Percentiles rank a stretch among this genome's conserved stretches.
These are phyloP conservation scores for Thymelicus sylvestris DNA, from an alignment of 2,888 invertebrate genomes.

Conservation along the genomic window DNA sequence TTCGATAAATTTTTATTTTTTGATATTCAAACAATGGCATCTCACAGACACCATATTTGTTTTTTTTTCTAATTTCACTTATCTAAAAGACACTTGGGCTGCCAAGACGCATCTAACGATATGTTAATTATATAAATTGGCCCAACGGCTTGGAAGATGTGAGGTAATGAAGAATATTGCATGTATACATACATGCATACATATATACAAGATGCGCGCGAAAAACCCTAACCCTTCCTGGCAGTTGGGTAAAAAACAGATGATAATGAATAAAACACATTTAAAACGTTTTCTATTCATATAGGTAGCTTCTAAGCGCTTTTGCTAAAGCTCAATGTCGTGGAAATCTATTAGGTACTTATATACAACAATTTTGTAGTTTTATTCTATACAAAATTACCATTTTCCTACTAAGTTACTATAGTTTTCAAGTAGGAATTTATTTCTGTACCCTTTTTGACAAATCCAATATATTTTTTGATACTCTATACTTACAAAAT, in stretches of 20 bases:
- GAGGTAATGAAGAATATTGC: no score
- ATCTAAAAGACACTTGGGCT: no score
- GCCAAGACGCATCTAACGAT: no score
- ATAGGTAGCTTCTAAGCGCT: slow-evolving; percentile 24
- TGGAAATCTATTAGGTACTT: background rate
- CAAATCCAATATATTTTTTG: background rate
- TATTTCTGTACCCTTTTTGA: background rate
- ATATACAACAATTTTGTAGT: background rate
- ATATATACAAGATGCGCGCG: no score
- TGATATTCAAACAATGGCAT: no score
- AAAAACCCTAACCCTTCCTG: no score
- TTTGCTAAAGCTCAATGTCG: slow-evolving; percentile 12
- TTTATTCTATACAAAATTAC: background rate
- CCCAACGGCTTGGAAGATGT: no score
- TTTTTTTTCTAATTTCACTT: no score
- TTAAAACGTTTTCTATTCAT: slow-evolving; percentile 10
- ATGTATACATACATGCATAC: no score
- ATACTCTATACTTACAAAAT: background rate
- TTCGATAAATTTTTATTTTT: no score
- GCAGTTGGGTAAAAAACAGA: background rate
- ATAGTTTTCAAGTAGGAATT: background rate
- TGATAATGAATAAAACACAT: background rate
- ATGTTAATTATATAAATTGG: no score
- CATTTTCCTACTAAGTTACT: background rate
- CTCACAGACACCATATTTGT: no score